A percentile compares a stretch with the other conserved stretches of the same genome.
Evolutionary conservation across 2,888 invertebrate genomes (phyloP).

Genomic region (Pycnomerus fuliginosus): DNA sequence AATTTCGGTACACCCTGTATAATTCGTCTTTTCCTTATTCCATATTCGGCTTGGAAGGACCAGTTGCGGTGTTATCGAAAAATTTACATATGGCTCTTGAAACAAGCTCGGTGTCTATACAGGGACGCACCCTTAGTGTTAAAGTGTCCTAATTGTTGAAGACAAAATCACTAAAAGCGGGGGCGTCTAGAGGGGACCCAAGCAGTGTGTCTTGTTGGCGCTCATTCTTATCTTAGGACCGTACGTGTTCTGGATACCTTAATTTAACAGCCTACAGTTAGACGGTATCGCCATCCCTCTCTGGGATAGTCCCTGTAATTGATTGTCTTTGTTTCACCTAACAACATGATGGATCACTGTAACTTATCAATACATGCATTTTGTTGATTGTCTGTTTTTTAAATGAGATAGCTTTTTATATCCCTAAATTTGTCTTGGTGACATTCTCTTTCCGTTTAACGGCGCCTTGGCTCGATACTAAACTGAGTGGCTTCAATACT

Average conservation of each 20-base stretch:
- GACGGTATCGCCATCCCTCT: constrained; percentile 15
- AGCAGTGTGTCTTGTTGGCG: constrained; percentile 36
- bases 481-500: no score
- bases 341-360: constrained; percentile 40
- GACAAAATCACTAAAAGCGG: constrained; percentile 30
- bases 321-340: constrained; percentile 19
- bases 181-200: constrained; percentile 17
- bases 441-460: no score
- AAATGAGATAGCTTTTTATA: constrained; percentile 37
- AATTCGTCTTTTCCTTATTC: no score
- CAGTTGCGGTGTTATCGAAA: no score
- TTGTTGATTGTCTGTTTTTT: constrained; percentile 43
- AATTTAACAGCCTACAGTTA: constrained; percentile 39
- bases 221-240: constrained; percentile 34
- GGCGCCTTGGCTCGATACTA: no score
- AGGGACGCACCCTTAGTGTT: no score
- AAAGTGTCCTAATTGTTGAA: constrained; percentile 44
- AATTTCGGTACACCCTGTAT: no score
- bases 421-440: no score
- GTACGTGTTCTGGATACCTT: constrained; percentile 44
- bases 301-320: neutral
- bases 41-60: no score
- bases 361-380: constrained; percentile 43
- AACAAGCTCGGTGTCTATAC: no score
- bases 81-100: no score